These are phyloP conservation scores for Drosophila kanapiae DNA, from an alignment of 1,140 invertebrate species.

Conservation along the genomic window DNA sequence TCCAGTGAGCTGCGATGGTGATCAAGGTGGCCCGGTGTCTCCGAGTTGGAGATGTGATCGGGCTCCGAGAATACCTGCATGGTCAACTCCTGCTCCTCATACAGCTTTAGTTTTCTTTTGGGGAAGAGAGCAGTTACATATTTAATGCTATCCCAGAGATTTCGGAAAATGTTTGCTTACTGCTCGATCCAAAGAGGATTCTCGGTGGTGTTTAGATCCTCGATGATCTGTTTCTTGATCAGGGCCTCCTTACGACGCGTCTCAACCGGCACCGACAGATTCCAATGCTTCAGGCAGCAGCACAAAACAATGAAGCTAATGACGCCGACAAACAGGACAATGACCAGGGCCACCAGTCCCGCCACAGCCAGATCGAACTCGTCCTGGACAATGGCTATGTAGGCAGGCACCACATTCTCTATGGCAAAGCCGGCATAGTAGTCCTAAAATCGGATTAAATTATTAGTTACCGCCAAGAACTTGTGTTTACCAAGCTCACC, in stretches of 20 bases:
- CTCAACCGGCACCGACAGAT: conserved; percentile 87
- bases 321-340: conserved; percentile 94
- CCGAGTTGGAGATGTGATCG: conserved; percentile 79
- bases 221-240: conserved; percentile 93
- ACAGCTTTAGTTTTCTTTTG: conserved; percentile 92
- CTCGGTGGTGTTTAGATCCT: conserved; percentile 94
- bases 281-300: conserved; percentile 94
- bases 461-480: background rate
- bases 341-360: conserved; percentile 93
- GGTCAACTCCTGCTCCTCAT: conserved; percentile 96
- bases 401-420: conserved; percentile 91
- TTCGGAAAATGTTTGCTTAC: conserved; percentile 85
- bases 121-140: conserved; percentile 28
- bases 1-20: conserved; percentile 83
- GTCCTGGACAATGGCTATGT: conserved; percentile 87
- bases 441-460: conserved; percentile 51
- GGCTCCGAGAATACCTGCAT: conserved; percentile 96
- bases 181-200: conserved; percentile 97
- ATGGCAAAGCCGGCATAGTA: conserved; percentile 90
- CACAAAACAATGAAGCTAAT: conserved; percentile 95
- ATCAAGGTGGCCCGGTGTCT: conserved; percentile 81
- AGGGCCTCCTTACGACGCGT: conserved; percentile 89
- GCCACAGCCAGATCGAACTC: conserved; percentile 94
- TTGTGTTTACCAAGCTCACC: conserved; percentile 57
- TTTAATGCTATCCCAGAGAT: too few relatives aligned